Base-by-base conservation (phyloP, 2,888 invertebrate species). In the Nephrotoma appendiculata region DNA sequence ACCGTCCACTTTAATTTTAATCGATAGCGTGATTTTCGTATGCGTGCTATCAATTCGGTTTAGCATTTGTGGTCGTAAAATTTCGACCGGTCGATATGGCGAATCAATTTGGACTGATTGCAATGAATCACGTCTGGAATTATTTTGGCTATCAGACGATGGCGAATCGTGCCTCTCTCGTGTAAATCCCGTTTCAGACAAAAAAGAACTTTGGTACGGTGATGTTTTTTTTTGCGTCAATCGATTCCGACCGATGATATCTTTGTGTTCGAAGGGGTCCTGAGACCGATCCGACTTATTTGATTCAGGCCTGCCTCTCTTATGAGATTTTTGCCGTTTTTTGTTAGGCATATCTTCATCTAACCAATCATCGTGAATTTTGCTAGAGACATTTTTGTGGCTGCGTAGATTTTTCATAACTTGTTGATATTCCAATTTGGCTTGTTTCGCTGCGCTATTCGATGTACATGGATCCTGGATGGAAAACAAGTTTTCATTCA, bases 1-100 rank as follows among this genome's bases (percentile, higher is more conserved):
- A 86, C 95, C 95, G 89, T 95, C 94, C 0, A 96, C 93, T 88
- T 94, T 93, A 0, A 95, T 94, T 90, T 95, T 95, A 1, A 95
- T 94, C 0, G 94, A 93, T 0, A 93, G 92, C 89, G 86, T 93
- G 89, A 93, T 92, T 43, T 93, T 86, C 12, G 93, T 91, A 15
- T 57, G 52, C 6, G 6, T 48, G 12, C 15, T 57, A n/a, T 57
- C 52, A 57, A 19, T 57, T 9, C 71, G 71, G 9, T 6, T 0
- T 71, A 31, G 71, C 4, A 31, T 71, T 71, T 71, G 71, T 2
- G 7, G 5, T 7, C 42, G 48, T 19, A 11, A 19, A 9, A 5
- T 12, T 6, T 48, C 83, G 12, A 45, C 5, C 11, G 41, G 9
- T 41, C 3, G 31, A 6, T 52, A 9, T 19, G 86, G 6, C 44